Evolutionary conservation across 2,113 vertebrate species (phyloP).

Genomic region (Cavia porcellus): DNA sequence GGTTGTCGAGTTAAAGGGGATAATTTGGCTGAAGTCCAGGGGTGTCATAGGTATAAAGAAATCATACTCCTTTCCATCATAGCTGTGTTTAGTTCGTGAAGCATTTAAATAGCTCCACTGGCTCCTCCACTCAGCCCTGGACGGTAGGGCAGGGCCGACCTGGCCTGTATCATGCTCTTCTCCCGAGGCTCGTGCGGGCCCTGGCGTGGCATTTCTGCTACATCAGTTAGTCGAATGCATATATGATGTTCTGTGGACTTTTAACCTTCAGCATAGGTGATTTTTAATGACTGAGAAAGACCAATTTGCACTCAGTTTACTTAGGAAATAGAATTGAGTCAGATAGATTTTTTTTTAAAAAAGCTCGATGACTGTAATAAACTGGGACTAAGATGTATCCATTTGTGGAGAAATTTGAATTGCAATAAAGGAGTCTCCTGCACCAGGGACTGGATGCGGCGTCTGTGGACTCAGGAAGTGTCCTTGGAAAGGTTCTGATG

Average conservation of each 20-base stretch:
- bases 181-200: not conserved
- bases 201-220: not conserved
- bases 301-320: constrained; percentile 30
- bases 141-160: not conserved
- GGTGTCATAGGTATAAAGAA: not conserved
- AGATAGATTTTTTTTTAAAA: not conserved
- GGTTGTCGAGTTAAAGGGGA: not conserved
- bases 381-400: constrained; percentile 14
- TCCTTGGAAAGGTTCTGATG: not conserved
- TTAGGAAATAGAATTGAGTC: constrained; percentile 45
- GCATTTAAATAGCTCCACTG: not conserved
- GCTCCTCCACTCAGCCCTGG: not conserved
- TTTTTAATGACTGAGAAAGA: constrained; percentile 34
- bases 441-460: not conserved
- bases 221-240: not conserved
- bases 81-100: not conserved
- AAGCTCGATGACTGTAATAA: not conserved
- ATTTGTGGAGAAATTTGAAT: constrained; percentile 14
- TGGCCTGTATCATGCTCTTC: not conserved
- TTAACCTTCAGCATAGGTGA: constrained; percentile 56
- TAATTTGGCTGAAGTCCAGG: not conserved
- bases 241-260: not conserved
- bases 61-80: not conserved
- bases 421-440: not conserved
- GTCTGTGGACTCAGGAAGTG: not conserved